Conservation (phyloP, 2,113 vertebrate species). For the Physeter macrocephalus region DNA sequence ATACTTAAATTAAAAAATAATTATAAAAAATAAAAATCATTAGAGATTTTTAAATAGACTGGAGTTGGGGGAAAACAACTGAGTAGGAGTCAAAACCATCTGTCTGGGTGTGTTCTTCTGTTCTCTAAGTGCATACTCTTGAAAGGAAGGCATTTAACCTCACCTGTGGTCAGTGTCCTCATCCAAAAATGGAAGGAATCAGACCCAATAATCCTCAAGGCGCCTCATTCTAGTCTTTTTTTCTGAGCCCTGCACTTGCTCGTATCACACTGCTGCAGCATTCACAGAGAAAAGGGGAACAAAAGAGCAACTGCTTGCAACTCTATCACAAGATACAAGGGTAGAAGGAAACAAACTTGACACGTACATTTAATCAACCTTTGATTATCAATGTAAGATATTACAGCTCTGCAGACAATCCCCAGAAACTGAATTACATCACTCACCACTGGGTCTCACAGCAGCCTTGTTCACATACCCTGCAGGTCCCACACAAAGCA, state of each 20-base stretch:
- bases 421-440: neutral
- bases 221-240: neutral
- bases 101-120: neutral
- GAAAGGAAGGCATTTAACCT: neutral
- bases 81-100: neutral
- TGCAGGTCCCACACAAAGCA: neutral
- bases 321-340: conserved; percentile 23
- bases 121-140: neutral
- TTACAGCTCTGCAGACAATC: neutral
- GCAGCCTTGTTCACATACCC: neutral
- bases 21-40: neutral
- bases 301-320: neutral
- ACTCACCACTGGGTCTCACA: neutral
- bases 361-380: neutral
- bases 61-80: neutral
- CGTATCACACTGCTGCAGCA: neutral
- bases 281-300: conserved; percentile 52
- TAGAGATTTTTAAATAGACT: neutral
- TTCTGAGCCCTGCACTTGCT: neutral
- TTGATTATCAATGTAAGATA: conserved; percentile 52
- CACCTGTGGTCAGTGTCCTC: neutral
- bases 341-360: conserved; percentile 22
- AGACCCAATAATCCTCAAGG: neutral
- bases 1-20: neutral
- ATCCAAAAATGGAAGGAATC: neutral